Evolutionary conservation across 2,797 vertebrate genomes (phyloP).

Genomic region (Pipistrellus nathusii): DNA sequence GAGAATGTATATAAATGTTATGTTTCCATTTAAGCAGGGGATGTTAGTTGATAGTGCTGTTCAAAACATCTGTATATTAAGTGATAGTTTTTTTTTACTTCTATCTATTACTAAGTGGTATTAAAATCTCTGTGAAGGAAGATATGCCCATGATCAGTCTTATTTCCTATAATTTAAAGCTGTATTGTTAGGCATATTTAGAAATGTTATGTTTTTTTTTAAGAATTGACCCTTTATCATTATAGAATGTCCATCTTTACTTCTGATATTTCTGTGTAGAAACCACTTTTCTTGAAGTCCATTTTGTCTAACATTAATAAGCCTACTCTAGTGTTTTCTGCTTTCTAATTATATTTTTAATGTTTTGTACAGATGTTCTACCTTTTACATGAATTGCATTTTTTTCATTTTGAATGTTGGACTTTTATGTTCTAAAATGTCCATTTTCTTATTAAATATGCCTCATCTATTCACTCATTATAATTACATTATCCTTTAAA

Average conservation of each 20-base stretch:
- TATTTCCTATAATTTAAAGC: background rate
- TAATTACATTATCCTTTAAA: background rate
- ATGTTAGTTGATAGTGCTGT: background rate
- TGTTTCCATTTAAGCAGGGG: background rate
- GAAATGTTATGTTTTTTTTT: background rate
- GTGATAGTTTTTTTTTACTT: background rate
- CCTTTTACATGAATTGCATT: background rate
- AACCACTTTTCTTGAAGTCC: background rate
- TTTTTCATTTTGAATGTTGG: background rate
- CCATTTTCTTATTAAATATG: background rate
- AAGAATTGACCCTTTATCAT: background rate
- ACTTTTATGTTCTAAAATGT: background rate
- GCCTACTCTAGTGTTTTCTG: background rate
- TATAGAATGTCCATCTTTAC: background rate
- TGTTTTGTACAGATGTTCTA: background rate
- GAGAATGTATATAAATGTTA: background rate
- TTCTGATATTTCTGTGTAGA: background rate
- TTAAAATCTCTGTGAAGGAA: background rate
- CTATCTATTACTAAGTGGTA: background rate
- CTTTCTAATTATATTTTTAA: background rate
- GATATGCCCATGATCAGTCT: background rate
- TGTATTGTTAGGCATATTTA: background rate
- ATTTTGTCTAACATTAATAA: background rate
- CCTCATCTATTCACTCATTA: background rate
- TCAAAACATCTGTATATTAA: background rate